Base-by-base conservation (phyloP, 2,113 vertebrate species). In the Ochotona curzoniae region DNA sequence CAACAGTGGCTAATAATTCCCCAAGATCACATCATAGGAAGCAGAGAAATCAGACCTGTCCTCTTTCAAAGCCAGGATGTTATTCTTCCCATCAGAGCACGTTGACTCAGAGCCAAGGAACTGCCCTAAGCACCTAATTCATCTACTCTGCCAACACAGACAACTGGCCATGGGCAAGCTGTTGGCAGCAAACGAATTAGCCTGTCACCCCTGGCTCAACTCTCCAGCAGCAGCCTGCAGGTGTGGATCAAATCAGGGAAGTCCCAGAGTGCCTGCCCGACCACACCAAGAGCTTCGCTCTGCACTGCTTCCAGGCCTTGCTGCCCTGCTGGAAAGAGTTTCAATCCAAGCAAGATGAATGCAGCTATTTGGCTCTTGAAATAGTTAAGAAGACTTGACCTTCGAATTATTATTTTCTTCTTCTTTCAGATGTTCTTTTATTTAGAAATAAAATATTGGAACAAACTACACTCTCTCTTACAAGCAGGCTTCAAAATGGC, bases 361-460 rank as follows among this genome's bases (percentile, higher is more conserved):
- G 15, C 44, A 57, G 21, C 5, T 73, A 66, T 79, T 51, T 54
- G 25, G 76, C 32, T n/a, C 38, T 35, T n/a, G 25, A 81, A 81
- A 92, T 32, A 90, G 70, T 71, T 4, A 57, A 90, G n/a, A 83
- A 6, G 13, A 61, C 51, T 51, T 54, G 74, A 83, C 30, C 60
- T 90, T 71, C n/a, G 64, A 94, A 82, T 13, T 44, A 93, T 92
- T 14, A 71, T 23, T 57, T 49, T 21, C 60, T 3, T 92, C 57
- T n/a, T n/a, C n/a, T n/a, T 88, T 88, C n/a, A 75, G 83, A 80
- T 26, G 14, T 20, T 67, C 61, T 84, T 80, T 49, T 51, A 60
- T 57, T 67, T 32, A 91, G 64, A 83, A 57, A 82, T 4, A 86
- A 63, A 82, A 8, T 4, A 64, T 80, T 3, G 23, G 20, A 69